Base-by-base conservation (phyloP, 2,113 vertebrate genomes). In the Herpailurus yagouaroundi region DNA sequence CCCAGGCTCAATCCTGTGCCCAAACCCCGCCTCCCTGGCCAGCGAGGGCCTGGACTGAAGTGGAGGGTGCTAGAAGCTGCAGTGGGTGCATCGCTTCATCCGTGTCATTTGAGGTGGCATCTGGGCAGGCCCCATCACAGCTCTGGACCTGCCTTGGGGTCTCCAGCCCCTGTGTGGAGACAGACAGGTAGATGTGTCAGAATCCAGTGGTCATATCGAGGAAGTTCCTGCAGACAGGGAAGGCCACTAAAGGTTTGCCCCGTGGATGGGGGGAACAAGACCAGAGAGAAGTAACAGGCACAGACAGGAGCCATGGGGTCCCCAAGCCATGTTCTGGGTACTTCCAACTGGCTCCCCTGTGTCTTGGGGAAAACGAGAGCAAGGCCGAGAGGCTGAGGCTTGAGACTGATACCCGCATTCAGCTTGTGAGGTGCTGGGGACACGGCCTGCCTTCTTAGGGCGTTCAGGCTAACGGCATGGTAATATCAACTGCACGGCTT, bases 11-110 rank as follows among this genome's bases (percentile, higher is more conserved):
- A n/a, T 85, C 4, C 0, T 36, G 10, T 21, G 64, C 7, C 15
- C n/a, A 29, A 55, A n/a, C 1, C n/a, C 31, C 0, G 0, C 8
- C 29, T 13, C 6, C 29, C 68, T 18, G 33, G 52, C 9, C 41
- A 25, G 31, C 16, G 38, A 57, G 5, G 69, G 36, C 31, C 5
- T 36, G 25, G 57, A 19, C 21, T 19, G 31, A 29, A 29, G 7
- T 33, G 45, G 41, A 48, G 21, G 7, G 7, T 48, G 13, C 48
- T 82, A 15, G 38, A 86, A n/a, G 52, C 64, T 50, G 7, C 15
- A 6, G 1, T 66, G 57, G 27, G 48, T 12, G 50, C 4, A 0
- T 38, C 7, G 1, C 52, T 11, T n/a, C 55, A 50, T 57, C 73
- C 25, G 64, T 21, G 55, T 57, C 55, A 7, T 57, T 19, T 21